Base-by-base conservation (phyloP, 2,888 invertebrate species). In the Sminthurides aquaticus region DNA sequence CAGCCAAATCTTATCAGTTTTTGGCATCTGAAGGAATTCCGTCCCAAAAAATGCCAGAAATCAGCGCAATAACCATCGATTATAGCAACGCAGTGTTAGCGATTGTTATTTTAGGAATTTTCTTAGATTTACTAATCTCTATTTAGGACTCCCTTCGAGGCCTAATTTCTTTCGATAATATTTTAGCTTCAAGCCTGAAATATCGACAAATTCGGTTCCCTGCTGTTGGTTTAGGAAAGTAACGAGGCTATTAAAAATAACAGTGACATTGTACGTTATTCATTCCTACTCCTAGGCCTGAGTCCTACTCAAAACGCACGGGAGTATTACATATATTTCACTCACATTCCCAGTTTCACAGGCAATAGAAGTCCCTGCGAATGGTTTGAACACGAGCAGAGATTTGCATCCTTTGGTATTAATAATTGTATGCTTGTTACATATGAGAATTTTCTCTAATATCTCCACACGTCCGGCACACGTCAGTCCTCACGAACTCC, bases 401-500 rank as follows among this genome's bases (percentile, higher is more conserved):
- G 43, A 34, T 34, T 34, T 34, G 8, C 43, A 34, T 34, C 5
- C 43, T 11, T 5, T 5, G 43, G 5, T 15, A n/a, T n/a, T n/a
- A n/a, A n/a, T n/a, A n/a, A 34, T 34, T 34, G 15, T 15, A 15
- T 11, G 43, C 43, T 34, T 5, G 43, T 34, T 34, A 34, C 43
- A 34, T 34, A 34, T 34, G 43, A 34, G 43, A 34, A 34, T 61
- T 54, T 61, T 52, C 60, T 26, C 26, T 62, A 61, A 62, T 66
- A 66, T 66, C 66, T 62, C 58, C 66, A 66, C 66, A 66, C 66
- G 66, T 60, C 60, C 25, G 63, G 26, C 66, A 66, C 66, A 66
- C 66, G 66, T 55, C 63, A 49, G 28, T 28, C 43, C 60, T 61
- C 61, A 65, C 62, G 62, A 66, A 62, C 64, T 52, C 34, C 59